A percentile compares a stretch with the other conserved stretches of the same genome.
Evolutionary conservation across 2,113 vertebrate genomes (phyloP).

Genomic region (Theristicus caerulescens): DNA sequence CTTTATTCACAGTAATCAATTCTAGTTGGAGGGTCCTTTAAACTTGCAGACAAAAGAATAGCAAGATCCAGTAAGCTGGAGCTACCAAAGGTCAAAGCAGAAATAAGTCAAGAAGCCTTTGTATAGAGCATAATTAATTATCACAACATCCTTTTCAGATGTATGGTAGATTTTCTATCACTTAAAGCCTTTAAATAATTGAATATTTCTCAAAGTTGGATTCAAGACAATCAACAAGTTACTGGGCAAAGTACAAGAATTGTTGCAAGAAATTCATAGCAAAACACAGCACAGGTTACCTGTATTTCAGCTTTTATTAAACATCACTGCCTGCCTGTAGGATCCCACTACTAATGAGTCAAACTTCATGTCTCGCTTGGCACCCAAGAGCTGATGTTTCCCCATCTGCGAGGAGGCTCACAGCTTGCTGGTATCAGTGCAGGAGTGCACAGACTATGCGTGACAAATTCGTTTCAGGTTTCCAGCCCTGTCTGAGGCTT

Average conservation of each 20-base stretch:
- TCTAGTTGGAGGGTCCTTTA: neutral
- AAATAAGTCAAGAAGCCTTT: neutral
- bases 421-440: neutral
- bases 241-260: neutral
- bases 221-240: neutral
- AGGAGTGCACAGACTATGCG: accelerated
- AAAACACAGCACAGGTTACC: neutral
- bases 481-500: neutral
- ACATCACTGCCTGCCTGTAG: neutral
- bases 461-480: neutral
- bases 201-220: neutral
- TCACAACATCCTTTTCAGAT: neutral
- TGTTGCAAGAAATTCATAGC: neutral
- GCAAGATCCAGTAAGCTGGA: neutral
- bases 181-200: neutral
- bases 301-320: neutral
- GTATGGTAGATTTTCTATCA: neutral
- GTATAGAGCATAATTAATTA: neutral
- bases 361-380: neutral
- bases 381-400: neutral
- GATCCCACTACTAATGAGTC: no score
- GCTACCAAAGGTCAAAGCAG: neutral
- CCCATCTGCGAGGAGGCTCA: neutral
- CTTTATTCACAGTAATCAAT: neutral
- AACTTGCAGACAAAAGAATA: neutral